These are phyloP conservation scores for Drosophila imparisetae DNA, from an alignment of 2,888 invertebrate species.

Conservation along the genomic window DNA sequence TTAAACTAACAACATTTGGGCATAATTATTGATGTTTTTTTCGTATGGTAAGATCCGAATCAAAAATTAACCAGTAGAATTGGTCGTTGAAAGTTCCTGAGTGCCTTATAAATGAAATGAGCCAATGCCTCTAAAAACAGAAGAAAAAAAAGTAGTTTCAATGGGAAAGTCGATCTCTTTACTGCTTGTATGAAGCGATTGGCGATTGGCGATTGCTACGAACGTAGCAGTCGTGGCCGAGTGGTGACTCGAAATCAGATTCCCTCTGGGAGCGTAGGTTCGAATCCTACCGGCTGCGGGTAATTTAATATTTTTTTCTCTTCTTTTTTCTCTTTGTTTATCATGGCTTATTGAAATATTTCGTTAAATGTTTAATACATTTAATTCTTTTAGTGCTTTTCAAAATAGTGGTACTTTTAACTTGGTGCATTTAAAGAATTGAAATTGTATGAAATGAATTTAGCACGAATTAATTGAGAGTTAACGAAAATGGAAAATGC, in stretches of 20 bases:
- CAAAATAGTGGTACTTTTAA: not conserved
- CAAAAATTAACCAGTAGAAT: not conserved
- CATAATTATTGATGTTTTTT: not conserved
- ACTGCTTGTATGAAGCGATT: not conserved
- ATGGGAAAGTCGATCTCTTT: not conserved
- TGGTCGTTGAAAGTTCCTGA: not conserved
- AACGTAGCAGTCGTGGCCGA: slow-evolving; percentile 84
- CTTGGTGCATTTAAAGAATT: not conserved
- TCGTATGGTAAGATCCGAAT: not conserved
- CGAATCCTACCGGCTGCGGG: slow-evolving; percentile 92
- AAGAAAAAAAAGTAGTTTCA: not conserved
- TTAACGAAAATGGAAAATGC: not conserved
- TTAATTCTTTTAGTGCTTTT: not conserved
- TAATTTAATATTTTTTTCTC: not conserved
- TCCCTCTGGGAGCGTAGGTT: slow-evolving; percentile 95
- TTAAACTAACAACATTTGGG: not conserved
- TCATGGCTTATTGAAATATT: too few relatives aligned
- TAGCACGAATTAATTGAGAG: not conserved
- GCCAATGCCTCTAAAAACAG: slow-evolving; percentile 6
- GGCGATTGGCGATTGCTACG: accelerated
- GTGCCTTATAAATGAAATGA: not conserved
- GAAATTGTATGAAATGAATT: not conserved
- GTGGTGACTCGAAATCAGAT: slow-evolving; percentile 86
- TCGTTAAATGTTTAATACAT: not conserved
- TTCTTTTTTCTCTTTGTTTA: too few relatives aligned